Evolutionary conservation across 2,113 vertebrate species (phyloP).

Genomic region (Piaya cayana): DNA sequence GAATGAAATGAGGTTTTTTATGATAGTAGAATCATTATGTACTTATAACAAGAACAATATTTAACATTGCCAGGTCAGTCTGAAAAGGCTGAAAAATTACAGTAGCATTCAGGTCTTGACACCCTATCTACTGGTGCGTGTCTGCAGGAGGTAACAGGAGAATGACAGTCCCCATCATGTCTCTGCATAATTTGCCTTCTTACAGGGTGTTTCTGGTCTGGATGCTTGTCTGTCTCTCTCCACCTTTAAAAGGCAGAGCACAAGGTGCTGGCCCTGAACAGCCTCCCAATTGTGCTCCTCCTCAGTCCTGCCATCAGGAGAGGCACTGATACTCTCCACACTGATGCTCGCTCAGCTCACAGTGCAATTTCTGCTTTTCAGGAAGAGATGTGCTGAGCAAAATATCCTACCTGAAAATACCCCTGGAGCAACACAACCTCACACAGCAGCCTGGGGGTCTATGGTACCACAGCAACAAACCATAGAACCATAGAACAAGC

Average conservation of each 20-base stretch:
- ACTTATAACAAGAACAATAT: not conserved
- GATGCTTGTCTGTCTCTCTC: not conserved
- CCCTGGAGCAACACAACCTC: not conserved
- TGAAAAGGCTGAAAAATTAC: not conserved
- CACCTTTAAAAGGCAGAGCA: not conserved
- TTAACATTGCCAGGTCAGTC: not conserved
- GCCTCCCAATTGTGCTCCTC: fast-evolving
- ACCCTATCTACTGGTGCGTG: not conserved
- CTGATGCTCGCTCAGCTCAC: too few species aligned
- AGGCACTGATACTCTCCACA: not conserved
- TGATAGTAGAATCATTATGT: not conserved
- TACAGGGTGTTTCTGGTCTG: not conserved
- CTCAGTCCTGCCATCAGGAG: not conserved
- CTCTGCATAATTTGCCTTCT: not conserved
- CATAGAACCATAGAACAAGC: too few species aligned
- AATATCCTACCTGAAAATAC: not conserved
- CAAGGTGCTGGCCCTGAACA: not conserved
- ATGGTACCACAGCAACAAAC: not conserved
- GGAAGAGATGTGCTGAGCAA: not conserved
- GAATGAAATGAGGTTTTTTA: not conserved
- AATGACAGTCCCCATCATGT: not conserved
- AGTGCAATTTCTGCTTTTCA: not conserved
- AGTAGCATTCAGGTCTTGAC: not conserved
- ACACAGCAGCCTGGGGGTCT: not conserved
- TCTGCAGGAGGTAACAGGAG: not conserved